phyloP scores from a whole-genome alignment of 2,113 vertebrate species.

The Gasterosteus aculeatus region DNA sequence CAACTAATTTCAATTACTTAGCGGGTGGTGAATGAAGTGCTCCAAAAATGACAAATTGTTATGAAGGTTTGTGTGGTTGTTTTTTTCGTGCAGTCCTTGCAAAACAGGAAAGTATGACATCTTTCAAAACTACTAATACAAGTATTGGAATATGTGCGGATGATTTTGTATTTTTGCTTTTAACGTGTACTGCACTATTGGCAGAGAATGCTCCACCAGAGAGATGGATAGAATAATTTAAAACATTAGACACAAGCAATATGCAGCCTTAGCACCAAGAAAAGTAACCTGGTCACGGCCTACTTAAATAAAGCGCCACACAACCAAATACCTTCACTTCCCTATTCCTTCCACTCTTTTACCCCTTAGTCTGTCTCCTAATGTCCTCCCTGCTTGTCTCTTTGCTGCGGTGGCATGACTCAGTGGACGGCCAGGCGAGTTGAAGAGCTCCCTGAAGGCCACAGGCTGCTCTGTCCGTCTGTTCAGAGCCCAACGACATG shows the following conservation, averaged over 20 bases:
- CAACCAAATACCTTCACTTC: not conserved
- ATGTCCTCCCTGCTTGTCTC: slow-evolving; percentile 10
- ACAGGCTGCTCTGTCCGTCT: slow-evolving; percentile 11
- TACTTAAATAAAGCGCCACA: slow-evolving; percentile 1
- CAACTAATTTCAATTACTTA: not conserved
- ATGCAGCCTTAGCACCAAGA: not conserved
- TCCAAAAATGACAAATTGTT: not conserved
- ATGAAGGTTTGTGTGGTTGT: not conserved
- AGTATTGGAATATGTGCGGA: slow-evolving; percentile 6
- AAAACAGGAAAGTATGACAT: slow-evolving; percentile 5
- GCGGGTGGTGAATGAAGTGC: not conserved
- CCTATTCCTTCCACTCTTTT: not conserved
- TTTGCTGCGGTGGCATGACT: slow-evolving; percentile 6
- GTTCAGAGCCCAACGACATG: slow-evolving; percentile 18
- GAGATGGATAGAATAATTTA: not conserved
- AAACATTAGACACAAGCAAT: not conserved
- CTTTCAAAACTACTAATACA: slow-evolving; percentile 11
- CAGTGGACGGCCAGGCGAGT: slow-evolving; percentile 24
- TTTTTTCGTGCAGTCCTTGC: not conserved
- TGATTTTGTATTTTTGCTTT: not conserved
- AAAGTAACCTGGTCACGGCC: not conserved
- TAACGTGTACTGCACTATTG: not conserved
- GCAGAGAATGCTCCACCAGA: not conserved
- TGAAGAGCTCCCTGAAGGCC: slow-evolving; percentile 22
- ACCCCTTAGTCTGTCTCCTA: not conserved